Conservation (phyloP, 2,888 invertebrate species). For the Aleiodes testaceus region DNA sequence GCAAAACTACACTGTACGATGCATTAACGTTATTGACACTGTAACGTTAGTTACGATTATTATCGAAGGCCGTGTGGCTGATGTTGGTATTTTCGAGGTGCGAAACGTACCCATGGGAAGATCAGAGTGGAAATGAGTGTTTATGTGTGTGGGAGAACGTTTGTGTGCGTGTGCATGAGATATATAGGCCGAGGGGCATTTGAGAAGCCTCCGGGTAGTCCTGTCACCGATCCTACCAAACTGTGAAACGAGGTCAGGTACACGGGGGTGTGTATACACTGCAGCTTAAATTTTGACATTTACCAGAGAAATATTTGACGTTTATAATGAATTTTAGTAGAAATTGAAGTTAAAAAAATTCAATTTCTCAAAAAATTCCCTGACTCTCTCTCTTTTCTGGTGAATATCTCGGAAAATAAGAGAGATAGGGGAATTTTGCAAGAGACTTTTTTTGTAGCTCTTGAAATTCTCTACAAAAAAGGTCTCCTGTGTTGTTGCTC, state of each 20-base stretch:
- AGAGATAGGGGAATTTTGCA: too few species aligned
- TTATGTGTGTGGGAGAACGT: neutral
- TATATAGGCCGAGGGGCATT: conserved; percentile 4
- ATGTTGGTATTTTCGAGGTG: conserved; percentile 39
- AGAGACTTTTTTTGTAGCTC: too few species aligned
- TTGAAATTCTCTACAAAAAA: too few species aligned
- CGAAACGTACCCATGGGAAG: conserved; percentile 34
- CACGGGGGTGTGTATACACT: conserved; percentile 46
- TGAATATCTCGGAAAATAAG: too few species aligned
- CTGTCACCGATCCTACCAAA: conserved; percentile 68
- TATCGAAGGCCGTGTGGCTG: conserved; percentile 14
- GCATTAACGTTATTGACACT: conserved; percentile 39
- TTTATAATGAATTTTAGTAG: neutral
- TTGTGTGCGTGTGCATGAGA: conserved; percentile 1
- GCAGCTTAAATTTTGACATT: too few species aligned
- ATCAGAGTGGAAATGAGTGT: neutral
- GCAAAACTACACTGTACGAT: conserved; percentile 30
- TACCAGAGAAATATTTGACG: neutral
- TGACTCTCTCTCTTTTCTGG: too few species aligned
- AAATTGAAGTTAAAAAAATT: too few species aligned
- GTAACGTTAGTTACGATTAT: conserved; percentile 41
- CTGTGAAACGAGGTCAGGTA: conserved; percentile 68
- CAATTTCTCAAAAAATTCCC: too few species aligned
- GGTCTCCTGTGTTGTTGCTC: too few species aligned
- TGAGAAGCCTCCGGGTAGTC: conserved; percentile 49